A percentile compares a stretch with the other conserved stretches of the same genome.
Conservation (phyloP, 2,888 invertebrate species). For the Ypsolopha sequella region DNA sequence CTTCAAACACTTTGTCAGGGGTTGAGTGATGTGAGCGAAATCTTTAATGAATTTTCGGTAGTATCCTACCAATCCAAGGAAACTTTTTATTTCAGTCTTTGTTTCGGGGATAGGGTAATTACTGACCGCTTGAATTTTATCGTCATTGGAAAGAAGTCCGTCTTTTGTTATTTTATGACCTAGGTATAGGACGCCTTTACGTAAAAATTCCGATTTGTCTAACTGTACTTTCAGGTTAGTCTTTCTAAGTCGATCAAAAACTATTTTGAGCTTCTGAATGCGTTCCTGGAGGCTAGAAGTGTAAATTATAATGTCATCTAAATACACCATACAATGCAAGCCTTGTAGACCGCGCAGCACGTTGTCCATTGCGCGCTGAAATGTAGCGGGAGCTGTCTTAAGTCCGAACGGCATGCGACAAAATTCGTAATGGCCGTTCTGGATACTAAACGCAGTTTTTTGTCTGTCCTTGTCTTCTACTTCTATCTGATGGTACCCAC, state of each 20-base stretch:
- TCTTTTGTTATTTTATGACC: conserved; percentile 14
- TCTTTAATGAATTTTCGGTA: conserved; percentile 23
- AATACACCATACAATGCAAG: conserved; percentile 15
- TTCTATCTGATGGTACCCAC: too few relatives aligned
- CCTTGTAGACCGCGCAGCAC: conserved; percentile 17
- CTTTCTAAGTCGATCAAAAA: conserved; percentile 8
- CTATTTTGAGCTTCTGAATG: conserved; percentile 2
- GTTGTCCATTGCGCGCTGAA: conserved; percentile 23
- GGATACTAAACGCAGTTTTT: conserved; percentile 31
- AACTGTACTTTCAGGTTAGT: conserved; percentile 4
- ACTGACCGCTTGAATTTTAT: conserved; percentile 6
- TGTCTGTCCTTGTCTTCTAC: conserved; percentile 17
- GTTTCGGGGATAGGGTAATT: conserved; percentile 8
- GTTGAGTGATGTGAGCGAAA: conserved; percentile 18
- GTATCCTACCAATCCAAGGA: conserved; percentile 23
- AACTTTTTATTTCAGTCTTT: conserved; percentile 11
- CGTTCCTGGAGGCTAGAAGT: conserved; percentile 9
- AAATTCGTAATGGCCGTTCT: conserved; percentile 27
- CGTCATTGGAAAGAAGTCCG: conserved; percentile 9
- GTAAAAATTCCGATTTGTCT: conserved; percentile 5
- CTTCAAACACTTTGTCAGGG: conserved; percentile 13
- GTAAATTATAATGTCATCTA: conserved; percentile 21
- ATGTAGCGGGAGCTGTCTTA: conserved; percentile 30
- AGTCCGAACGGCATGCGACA: conserved; percentile 29
- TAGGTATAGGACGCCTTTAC: conserved; percentile 10